Conservation (phyloP, 1,140 invertebrate genomes). For the Apis mellifera region DNA sequence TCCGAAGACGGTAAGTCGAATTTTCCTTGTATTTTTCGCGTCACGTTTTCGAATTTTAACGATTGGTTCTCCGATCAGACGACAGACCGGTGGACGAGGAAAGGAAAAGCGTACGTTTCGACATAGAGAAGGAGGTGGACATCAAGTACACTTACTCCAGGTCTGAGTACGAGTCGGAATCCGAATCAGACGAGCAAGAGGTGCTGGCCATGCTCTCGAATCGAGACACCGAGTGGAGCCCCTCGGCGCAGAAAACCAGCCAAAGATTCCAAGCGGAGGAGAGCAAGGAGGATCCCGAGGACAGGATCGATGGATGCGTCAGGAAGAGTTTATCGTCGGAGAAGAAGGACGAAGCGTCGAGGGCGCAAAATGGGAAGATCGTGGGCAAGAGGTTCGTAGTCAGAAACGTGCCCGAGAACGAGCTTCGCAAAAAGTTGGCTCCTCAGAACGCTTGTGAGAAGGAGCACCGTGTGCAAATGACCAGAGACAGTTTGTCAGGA, state of each 20-base stretch:
- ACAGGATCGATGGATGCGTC: constrained; percentile 19
- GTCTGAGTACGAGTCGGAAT: constrained; percentile 82
- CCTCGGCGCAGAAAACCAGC: neutral
- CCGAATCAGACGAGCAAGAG: constrained; percentile 77
- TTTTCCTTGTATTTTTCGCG: neutral
- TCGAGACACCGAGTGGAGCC: constrained; percentile 34
- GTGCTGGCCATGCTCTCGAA: constrained; percentile 44
- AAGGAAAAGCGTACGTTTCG: constrained; percentile 87
- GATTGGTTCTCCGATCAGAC: constrained; percentile 58
- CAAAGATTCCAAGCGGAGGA: constrained; percentile 43
- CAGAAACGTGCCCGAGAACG: constrained; percentile 76
- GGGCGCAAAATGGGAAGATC: constrained; percentile 64
- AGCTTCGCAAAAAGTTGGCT: constrained; percentile 75
- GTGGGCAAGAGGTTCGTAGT: constrained; percentile 76
- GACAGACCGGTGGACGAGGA: constrained; percentile 84
- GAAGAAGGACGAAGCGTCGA: constrained; percentile 31
- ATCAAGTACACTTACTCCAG: constrained; percentile 79
- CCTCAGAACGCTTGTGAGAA: constrained; percentile 77
- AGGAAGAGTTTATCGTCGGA: constrained; percentile 17
- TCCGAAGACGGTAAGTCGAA: constrained; percentile 79
- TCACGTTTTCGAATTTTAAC: neutral
- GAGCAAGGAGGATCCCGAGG: constrained; percentile 13
- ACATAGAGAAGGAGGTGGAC: constrained; percentile 79
- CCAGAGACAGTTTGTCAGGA: constrained; percentile 62
- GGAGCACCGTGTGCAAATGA: constrained; percentile 74